These are phyloP conservation scores for Penaeus monodon DNA, from an alignment of 2,888 invertebrate species.

Conservation along the genomic window DNA sequence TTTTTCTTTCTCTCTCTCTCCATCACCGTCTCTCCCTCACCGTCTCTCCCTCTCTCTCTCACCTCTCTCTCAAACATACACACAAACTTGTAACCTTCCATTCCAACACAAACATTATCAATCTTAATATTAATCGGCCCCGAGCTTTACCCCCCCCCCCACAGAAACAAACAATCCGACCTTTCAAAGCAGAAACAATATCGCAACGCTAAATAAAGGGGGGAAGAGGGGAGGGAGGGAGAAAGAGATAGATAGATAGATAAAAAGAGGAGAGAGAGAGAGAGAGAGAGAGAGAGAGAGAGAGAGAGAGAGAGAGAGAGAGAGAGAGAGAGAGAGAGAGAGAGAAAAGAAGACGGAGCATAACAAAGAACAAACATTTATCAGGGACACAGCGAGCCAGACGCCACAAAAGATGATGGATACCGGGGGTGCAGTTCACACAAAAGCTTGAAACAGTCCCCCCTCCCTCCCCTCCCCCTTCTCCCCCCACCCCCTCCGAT, in stretches of 20 bases:
- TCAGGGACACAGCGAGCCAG: constrained; percentile 4
- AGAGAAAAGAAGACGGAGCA: not conserved
- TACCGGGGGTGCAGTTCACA: constrained; percentile 26
- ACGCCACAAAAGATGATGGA: constrained; percentile 25
- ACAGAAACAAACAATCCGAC: no score
- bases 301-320: not conserved
- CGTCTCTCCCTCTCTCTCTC: not conserved
- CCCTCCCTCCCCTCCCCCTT: not conserved
- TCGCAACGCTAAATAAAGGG: not conserved
- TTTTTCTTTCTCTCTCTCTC: not conserved
- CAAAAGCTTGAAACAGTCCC: constrained; percentile 27
- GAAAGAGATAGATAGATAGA: not conserved
- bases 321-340: not conserved
- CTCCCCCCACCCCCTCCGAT: not conserved
- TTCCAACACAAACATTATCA: no score
- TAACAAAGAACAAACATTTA: constrained; percentile 3
- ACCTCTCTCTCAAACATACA: not conserved
- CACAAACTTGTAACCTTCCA: not conserved
- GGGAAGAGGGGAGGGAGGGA: not conserved
- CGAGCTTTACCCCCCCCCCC: no score
- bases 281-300: not conserved
- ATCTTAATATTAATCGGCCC: no score
- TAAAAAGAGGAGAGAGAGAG: constrained; percentile 5
- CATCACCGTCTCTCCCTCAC: no score
- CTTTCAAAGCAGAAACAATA: no score